A percentile compares a stretch with the other conserved stretches of the same genome.
phyloP scores from a whole-genome alignment of 1,140 invertebrate species.

The Scaptomyza pallida region DNA sequence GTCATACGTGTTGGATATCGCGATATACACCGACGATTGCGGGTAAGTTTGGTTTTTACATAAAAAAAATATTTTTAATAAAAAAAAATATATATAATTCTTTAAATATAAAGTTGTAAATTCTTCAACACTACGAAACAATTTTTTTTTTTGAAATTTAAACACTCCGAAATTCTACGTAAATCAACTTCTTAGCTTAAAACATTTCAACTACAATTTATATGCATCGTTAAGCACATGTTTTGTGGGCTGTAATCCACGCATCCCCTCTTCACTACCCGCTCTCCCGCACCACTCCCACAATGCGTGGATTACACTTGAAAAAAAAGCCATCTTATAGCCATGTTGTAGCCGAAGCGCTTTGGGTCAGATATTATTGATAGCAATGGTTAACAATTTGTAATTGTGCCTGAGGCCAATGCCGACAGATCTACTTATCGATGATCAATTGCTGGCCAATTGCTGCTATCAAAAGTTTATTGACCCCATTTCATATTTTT shows the following conservation, averaged over 20 bases:
- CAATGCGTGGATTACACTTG: conserved; percentile 38
- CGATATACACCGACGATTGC: conserved; percentile 90
- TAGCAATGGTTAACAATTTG: conserved; percentile 1
- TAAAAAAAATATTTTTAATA: neutral
- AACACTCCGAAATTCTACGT: neutral
- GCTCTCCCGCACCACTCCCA: neutral
- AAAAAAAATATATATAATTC: neutral
- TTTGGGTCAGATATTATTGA: conserved; percentile 10
- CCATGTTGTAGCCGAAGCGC: neutral
- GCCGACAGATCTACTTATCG: conserved; percentile 17
- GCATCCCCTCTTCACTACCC: no score
- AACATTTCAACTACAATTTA: conserved; percentile 53
- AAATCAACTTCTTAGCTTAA: conserved; percentile 1
- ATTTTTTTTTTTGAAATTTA: neutral
- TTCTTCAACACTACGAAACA: no score
- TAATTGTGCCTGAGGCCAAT: conserved; percentile 35
- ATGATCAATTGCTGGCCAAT: conserved; percentile 46
- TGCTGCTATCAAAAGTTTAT: conserved; percentile 57
- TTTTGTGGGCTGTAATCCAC: conserved; percentile 6
- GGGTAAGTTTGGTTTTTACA: conserved; percentile 86
- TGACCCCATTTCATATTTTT: conserved; percentile 44
- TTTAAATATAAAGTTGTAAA: no score
- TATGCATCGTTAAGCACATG: conserved; percentile 64
- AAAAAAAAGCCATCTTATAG: conserved; percentile 26
- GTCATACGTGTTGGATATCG: conserved; percentile 90